phyloP scores from a whole-genome alignment of 2,113 vertebrate genomes.

The Rhineura floridana region DNA sequence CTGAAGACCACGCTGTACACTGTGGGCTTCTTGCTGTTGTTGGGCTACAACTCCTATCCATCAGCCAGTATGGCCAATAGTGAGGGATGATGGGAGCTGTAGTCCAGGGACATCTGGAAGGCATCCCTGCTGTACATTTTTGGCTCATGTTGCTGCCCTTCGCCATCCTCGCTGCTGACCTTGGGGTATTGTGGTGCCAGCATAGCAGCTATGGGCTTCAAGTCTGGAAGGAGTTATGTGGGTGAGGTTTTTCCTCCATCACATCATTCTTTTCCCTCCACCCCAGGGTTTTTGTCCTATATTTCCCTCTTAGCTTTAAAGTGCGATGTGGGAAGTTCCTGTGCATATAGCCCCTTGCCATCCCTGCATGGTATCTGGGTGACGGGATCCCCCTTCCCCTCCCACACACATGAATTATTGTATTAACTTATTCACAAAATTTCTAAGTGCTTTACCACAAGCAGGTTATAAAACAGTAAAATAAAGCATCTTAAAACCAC shows the following conservation, averaged over 20 bases:
- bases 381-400: too few species aligned
- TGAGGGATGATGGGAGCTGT: too few species aligned
- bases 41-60: too few species aligned
- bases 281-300: not conserved
- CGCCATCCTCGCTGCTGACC: not conserved
- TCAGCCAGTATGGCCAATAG: too few species aligned
- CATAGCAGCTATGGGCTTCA: not conserved
- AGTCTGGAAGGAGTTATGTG: not conserved
- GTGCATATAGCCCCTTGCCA: not conserved
- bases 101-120: too few species aligned
- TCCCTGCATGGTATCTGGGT: not conserved
- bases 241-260: not conserved
- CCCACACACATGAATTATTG: not conserved
- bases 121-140: not conserved
- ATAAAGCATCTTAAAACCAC: not conserved
- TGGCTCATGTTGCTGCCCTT: not conserved
- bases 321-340: not conserved
- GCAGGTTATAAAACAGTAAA: not conserved
- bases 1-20: not conserved
- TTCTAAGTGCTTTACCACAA: not conserved
- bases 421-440: not conserved
- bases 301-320: not conserved
- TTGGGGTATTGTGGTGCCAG: not conserved
- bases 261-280: not conserved
- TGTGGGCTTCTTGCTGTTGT: too few species aligned